Base-by-base conservation (phyloP, 1,140 invertebrate species). In the Homalodisca vitripennis region DNA sequence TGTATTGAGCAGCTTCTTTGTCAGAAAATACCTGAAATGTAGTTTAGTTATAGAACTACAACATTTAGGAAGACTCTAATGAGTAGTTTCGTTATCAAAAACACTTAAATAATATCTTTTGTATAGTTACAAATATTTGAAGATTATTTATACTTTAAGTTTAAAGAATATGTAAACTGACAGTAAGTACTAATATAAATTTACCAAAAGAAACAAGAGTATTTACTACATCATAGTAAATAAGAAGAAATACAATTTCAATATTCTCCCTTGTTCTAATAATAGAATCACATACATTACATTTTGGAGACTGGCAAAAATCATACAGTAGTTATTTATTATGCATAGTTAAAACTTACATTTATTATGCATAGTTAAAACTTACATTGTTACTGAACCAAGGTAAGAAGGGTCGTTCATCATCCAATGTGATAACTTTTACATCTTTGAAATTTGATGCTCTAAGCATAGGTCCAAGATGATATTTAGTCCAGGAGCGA, bases 351-450 rank as follows among this genome's bases (percentile, higher is more conserved):
- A 17, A 17, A 41, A 10, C 6, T 41, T 41, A 17, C 17, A 17
- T 10, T 41, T 41, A 10, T 17, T 41, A 10, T 41, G 6, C 34
- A 10, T 66, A 47, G 17, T 46, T 13, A 3, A 24, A 24, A 67
- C 66, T 82, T 80, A 89, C 88, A 66, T 77, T 74, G 68, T 88
- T 79, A 12, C 86, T 81, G 85, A 85, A 92, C 74, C 79, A 80
- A 0, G 88, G 85, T n/a, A 92, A 74, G 12, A 82, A 73, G 29
- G 84, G 75, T 70, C 90, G 82, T 73, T 91, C 85, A 79, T 94
- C 92, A 78, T 94, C 92, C 24, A 90, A 74, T 17, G 85, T 83
- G 70, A 94, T 83, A 3, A 93, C 81, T 67, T 86, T 80, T 0
- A 89, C 77, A 57, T 86, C 72, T 30, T 82, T 82, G 51, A 82